Conservation (phyloP, 2,888 invertebrate genomes). For the Rotaria sp. region DNA sequence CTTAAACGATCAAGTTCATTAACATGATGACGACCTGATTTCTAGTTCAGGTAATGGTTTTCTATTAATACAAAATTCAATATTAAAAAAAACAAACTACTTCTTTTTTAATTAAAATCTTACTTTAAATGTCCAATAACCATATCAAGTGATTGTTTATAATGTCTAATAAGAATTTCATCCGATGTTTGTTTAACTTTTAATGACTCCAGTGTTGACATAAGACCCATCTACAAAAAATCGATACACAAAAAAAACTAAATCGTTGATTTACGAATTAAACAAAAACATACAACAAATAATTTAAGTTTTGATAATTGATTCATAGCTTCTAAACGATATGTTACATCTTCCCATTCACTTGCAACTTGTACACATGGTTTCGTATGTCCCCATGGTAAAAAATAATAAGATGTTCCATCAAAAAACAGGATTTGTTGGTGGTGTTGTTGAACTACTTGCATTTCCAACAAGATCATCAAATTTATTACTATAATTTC, state of each 20-base stretch:
- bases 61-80: conserved; percentile 41
- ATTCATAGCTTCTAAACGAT: conserved; percentile 56
- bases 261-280: no score
- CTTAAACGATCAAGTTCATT: conserved; percentile 42
- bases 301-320: conserved; percentile 42
- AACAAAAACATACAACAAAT: conserved; percentile 40
- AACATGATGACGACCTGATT: conserved; percentile 38
- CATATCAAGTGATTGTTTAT: conserved; percentile 21
- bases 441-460: conserved; percentile 56
- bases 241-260: no score
- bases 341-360: conserved; percentile 57
- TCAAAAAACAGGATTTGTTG: conserved; percentile 58
- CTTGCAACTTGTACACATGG: conserved; percentile 55
- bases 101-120: neutral
- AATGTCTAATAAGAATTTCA: conserved; percentile 27
- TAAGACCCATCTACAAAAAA: conserved; percentile 18
- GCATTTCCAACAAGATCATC: conserved; percentile 55
- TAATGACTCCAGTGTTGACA: neutral
- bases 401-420: conserved; percentile 57
- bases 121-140: conserved; percentile 22
- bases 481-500: conserved; percentile 58
- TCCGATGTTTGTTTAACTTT: conserved; percentile 30
- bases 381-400: conserved; percentile 56
- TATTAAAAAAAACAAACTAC: neutral
- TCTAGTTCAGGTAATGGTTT: conserved; percentile 41